Evolutionary conservation across 92 coral and sea anemone genomes (phyloP).

Genomic region (Palythoa caribaeorum): DNA sequence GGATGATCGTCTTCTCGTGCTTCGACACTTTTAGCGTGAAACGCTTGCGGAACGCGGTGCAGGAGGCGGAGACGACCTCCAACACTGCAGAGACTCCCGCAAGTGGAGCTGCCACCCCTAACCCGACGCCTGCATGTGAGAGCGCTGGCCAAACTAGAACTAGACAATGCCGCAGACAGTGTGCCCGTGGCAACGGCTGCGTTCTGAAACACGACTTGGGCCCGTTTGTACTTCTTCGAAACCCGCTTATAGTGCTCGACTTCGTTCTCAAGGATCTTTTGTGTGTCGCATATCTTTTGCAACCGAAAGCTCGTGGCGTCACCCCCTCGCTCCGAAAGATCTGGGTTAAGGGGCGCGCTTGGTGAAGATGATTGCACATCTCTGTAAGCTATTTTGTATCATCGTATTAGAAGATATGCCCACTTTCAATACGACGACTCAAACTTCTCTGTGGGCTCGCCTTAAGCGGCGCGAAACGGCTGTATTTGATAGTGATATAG

Average conservation of each 20-base stretch:
- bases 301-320: conserved; percentile 29
- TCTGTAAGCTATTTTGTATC: too few relatives aligned
- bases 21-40: conserved; percentile 27
- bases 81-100: conserved; percentile 38
- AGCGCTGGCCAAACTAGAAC: conserved; percentile 21
- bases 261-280: conserved; percentile 39
- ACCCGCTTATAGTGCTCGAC: conserved; percentile 33
- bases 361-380: too few relatives aligned
- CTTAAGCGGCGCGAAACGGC: too few relatives aligned
- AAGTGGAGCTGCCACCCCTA: conserved; percentile 20
- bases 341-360: too few relatives aligned
- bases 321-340: too few relatives aligned
- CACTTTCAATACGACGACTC: too few relatives aligned
- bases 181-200: conserved; percentile 1
- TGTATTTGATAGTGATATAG: too few relatives aligned
- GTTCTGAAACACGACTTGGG: conserved; percentile 17
- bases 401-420: too few relatives aligned
- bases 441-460: too few relatives aligned
- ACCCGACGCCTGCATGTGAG: conserved; percentile 44
- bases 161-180: conserved; percentile 25
- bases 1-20: conserved; percentile 43
- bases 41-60: neutral
- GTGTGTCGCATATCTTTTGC: conserved; percentile 46
- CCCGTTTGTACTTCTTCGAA: conserved; percentile 43
- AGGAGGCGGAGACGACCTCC: neutral